Conservation (phyloP, 2,888 invertebrate species). For the Lapara coniferarum region DNA sequence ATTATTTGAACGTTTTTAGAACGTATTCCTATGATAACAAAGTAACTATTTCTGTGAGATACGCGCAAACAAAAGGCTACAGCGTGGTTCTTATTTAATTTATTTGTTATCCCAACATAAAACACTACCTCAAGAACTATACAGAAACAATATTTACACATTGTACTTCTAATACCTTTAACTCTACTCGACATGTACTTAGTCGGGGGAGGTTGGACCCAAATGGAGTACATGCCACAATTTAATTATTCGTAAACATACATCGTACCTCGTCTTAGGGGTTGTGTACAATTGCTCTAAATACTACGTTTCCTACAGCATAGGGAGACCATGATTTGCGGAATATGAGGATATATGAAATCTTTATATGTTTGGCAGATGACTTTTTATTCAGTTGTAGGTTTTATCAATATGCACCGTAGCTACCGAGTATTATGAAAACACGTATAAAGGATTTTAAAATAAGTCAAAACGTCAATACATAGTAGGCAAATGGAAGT, state of each 20-base stretch:
- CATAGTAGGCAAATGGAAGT: no score
- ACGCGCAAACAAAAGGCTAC: no score
- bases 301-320: constrained; percentile 31
- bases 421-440: no score
- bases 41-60: no score
- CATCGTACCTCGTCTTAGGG: constrained; percentile 35
- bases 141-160: neutral
- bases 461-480: no score
- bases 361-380: neutral
- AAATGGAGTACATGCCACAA: constrained; percentile 40
- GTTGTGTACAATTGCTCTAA: constrained; percentile 32
- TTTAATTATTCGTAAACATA: constrained; percentile 50
- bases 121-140: neutral
- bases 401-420: no score
- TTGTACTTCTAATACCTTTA: constrained; percentile 2
- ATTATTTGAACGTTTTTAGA: no score
- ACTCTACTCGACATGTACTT: constrained; percentile 18
- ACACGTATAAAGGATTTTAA: no score
- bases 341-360: neutral
- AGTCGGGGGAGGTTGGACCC: constrained; percentile 33
- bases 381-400: neutral
- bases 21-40: no score
- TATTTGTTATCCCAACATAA: neutral
- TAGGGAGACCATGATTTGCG: neutral
- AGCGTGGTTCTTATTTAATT: no score